Conservation (phyloP, 2,888 invertebrate species). For the Oscheius sp. region DNA sequence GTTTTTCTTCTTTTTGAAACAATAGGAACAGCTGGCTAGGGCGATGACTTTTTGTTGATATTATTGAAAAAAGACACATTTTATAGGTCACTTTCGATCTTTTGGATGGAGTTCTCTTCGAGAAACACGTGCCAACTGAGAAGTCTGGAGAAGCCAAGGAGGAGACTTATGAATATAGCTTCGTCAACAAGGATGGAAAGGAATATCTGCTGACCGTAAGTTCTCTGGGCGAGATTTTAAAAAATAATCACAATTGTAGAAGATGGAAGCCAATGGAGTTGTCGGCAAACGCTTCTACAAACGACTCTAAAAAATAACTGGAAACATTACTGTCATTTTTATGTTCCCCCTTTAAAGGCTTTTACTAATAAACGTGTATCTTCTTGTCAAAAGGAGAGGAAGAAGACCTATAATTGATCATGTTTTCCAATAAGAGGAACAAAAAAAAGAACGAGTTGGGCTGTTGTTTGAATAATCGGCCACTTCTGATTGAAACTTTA, state of each 20-base stretch:
- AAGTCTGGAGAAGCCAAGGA: slow-evolving; percentile 57
- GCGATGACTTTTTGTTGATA: not conserved
- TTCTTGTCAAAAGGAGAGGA: not conserved
- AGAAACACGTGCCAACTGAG: slow-evolving; percentile 57
- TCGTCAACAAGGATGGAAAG: slow-evolving; percentile 39
- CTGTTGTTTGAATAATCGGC: no score
- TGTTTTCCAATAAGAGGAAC: no score
- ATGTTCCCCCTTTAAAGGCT: not conserved
- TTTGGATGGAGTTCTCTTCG: slow-evolving; percentile 49
- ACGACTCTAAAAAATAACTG: slow-evolving; percentile 41
- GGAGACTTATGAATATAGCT: slow-evolving; percentile 65
- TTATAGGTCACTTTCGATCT: slow-evolving; percentile 54
- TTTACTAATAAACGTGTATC: slow-evolving; percentile 19
- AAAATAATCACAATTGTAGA: slow-evolving; percentile 40
- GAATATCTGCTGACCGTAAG: slow-evolving; percentile 58
- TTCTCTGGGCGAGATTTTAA: not conserved
- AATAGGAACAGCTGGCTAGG: slow-evolving; percentile 6
- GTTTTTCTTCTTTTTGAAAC: slow-evolving; percentile 33
- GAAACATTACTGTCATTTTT: no score
- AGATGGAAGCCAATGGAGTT: slow-evolving; percentile 62
- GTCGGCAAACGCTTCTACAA: slow-evolving; percentile 65
- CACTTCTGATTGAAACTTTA: no score
- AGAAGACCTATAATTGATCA: no score
- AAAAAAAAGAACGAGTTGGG: no score
- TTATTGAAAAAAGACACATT: not conserved